These are phyloP conservation scores for Sinopyrophorus schimmeli DNA, from an alignment of 2,888 invertebrate genomes.

Conservation along the genomic window DNA sequence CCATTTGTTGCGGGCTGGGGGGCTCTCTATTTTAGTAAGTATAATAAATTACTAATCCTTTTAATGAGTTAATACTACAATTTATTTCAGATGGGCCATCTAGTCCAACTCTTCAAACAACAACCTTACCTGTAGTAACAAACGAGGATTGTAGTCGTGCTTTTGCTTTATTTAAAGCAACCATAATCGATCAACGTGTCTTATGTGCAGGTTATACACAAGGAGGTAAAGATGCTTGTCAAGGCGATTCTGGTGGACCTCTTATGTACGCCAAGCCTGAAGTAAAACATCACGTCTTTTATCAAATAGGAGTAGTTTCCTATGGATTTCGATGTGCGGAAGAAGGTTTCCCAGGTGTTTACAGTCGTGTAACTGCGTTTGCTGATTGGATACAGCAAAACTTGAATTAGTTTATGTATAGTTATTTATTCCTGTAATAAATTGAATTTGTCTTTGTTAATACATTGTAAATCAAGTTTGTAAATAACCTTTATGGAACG, in stretches of 20 bases:
- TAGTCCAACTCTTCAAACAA: constrained; percentile 66
- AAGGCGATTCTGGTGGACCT: constrained; percentile 84
- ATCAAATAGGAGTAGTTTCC: constrained; percentile 70
- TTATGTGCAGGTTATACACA: constrained; percentile 69
- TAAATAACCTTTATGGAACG: too few relatives aligned
- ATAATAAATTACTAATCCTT: not conserved
- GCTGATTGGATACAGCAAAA: constrained; percentile 63
- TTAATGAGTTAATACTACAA: not conserved
- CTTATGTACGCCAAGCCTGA: constrained; percentile 59
- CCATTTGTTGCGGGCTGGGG: constrained; percentile 88
- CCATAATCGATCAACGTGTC: constrained; percentile 64
- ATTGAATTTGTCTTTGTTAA: too few relatives aligned
- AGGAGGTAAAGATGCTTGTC: constrained; percentile 74
- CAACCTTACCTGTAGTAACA: constrained; percentile 71
- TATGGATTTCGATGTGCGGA: constrained; percentile 69
- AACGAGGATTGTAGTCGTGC: constrained; percentile 64
- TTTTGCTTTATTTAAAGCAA: constrained; percentile 59
- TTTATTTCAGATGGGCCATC: constrained; percentile 65
- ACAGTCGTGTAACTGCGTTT: constrained; percentile 63
- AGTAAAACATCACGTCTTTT: constrained; percentile 46
- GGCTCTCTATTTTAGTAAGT: constrained; percentile 69
- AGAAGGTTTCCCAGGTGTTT: constrained; percentile 66
- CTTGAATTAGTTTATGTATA: constrained; percentile 41
- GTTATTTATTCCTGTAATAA: too few relatives aligned
- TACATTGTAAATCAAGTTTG: too few relatives aligned